These are phyloP conservation scores for Camponotus pennsylvanicus DNA, from an alignment of 1,140 invertebrate genomes.

Conservation along the genomic window DNA sequence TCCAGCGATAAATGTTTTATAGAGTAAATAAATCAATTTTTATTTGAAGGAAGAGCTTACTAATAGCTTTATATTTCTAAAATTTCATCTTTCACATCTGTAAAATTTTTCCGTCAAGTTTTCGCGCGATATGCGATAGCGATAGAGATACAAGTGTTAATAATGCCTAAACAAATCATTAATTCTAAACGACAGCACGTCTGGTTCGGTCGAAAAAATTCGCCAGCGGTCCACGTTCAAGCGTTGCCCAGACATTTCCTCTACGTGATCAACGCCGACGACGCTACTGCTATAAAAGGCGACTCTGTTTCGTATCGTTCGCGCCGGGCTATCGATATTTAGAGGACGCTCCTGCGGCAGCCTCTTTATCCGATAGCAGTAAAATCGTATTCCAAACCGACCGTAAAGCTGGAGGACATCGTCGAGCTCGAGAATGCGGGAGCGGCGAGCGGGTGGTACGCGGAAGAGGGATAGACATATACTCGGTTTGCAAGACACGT, in stretches of 20 bases:
- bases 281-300: constrained; percentile 57
- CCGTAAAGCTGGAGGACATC: constrained; percentile 71
- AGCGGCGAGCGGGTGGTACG: constrained; percentile 46
- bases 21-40: too few relatives aligned
- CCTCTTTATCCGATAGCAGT: constrained; percentile 71
- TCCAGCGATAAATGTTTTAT: too few relatives aligned
- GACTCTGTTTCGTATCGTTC: constrained; percentile 60
- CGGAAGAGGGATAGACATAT: constrained; percentile 69
- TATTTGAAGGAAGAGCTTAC: too few relatives aligned
- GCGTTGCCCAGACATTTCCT: constrained; percentile 47
- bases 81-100: too few relatives aligned
- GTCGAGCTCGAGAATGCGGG: constrained; percentile 62
- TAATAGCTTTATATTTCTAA: too few relatives aligned
- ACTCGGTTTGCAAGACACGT: constrained; percentile 85
- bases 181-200: constrained; percentile 56
- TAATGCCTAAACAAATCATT: constrained; percentile 21
- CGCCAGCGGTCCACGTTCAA: constrained; percentile 30
- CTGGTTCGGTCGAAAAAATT: constrained; percentile 22
- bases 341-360: constrained; percentile 51
- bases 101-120: too few relatives aligned
- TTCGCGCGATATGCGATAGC: not conserved
- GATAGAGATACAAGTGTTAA: not conserved
- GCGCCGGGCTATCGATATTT: constrained; percentile 69
- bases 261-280: constrained; percentile 60
- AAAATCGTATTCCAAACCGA: constrained; percentile 75